Evolutionary conservation across 2,888 invertebrate genomes (phyloP).

Genomic region (Bimastos eiseni): DNA sequence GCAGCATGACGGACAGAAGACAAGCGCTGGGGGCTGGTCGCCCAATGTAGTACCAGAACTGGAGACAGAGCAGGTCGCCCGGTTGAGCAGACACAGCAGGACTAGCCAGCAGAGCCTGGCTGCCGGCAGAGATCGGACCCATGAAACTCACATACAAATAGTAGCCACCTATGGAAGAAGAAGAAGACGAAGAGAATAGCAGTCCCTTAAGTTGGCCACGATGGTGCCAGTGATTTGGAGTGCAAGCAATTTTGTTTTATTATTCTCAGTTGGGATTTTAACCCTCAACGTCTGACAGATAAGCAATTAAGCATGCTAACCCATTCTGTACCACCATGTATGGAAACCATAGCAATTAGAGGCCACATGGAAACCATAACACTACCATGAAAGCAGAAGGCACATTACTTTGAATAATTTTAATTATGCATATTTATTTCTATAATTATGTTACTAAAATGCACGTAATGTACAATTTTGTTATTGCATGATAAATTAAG

Average conservation of each 20-base stretch:
- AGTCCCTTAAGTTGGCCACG: background rate
- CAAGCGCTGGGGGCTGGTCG: background rate
- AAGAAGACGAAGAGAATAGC: background rate
- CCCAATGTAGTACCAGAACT: constrained; percentile 7
- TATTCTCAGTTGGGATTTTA: too few species aligned
- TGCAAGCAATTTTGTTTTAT: too few species aligned
- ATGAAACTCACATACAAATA: constrained; percentile 13
- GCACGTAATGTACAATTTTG: too few species aligned
- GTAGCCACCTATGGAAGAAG: background rate
- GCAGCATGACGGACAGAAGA: constrained; percentile 19
- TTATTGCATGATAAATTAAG: background rate
- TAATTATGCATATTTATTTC: background rate
- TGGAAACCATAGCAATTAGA: background rate
- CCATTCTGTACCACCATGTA: too few species aligned
- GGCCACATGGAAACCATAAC: background rate
- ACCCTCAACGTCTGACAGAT: too few species aligned
- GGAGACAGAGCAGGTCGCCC: background rate
- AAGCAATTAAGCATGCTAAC: too few species aligned
- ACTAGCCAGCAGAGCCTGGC: background rate
- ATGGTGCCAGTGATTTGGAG: background rate
- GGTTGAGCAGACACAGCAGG: constrained; percentile 7
- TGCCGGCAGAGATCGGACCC: background rate
- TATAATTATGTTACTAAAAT: too few species aligned
- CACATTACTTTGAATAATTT: background rate
- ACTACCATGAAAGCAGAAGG: background rate